Base-by-base conservation (phyloP, 2,888 invertebrate species). In the Dicycla oo region DNA sequence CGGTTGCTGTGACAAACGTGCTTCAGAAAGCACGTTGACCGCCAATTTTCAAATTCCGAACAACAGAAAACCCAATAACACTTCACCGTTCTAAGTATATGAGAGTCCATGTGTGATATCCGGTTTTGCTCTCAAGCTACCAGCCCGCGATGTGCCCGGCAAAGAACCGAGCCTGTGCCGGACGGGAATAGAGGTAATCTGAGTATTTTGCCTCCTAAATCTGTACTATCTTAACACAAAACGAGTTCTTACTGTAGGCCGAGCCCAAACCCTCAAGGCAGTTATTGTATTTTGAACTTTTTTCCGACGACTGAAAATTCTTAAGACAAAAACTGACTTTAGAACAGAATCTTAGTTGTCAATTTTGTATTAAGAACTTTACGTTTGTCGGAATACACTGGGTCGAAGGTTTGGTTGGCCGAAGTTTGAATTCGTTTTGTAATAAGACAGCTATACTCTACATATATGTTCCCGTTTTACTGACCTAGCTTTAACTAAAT, bases 51-150 rank as follows among this genome's bases (percentile, higher is more conserved):
- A 49, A 30, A 30, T 30, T 47, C 47, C 15, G n/a, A 20, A 8
- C 20, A 15, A n/a, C 20, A 5, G 15, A n/a, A n/a, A 49, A 10
- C 3, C n/a, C 3, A 62, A 51, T 30, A 15, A 30, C 49, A 58
- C 20, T 40, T 34, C 53, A 23, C 15, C 34, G 23, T 65, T 23
- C 26, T 26, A 54, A 58, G 38, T 40, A 45, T 26, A 60, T 57
- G 43, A 65, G 47, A 80, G 71, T 67, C 54, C 53, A 40, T 75
- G 49, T 65, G 63, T 75, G 75, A 82, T 75, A 47, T 26, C 34
- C 69, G 45, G 60, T 81, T 84, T 84, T 83, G 47, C 74, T 74
- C 83, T 66, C 51, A 82, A 83, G 83, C 66, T 83, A 57, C 83
- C 83, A 38, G 43, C 71, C 49, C 81, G 83, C 20, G 83, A 82